Evolutionary conservation across 2,797 vertebrate species (phyloP).

Genomic region (Podargus strigoides): DNA sequence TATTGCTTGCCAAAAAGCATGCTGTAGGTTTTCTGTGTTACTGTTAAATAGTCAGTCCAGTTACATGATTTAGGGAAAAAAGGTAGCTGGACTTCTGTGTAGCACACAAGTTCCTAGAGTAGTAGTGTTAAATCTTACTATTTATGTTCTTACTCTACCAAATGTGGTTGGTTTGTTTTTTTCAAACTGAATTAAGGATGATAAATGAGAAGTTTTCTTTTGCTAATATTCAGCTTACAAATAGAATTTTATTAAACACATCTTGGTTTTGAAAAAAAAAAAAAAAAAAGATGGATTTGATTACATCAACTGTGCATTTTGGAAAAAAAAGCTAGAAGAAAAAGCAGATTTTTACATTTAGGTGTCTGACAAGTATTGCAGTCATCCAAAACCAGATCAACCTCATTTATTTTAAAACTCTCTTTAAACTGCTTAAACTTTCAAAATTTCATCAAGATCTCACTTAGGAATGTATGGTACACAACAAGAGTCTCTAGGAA

Average conservation of each 20-base stretch:
- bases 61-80: background rate
- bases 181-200: background rate
- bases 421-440: background rate
- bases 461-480: background rate
- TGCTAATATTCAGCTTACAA: background rate
- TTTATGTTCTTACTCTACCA: background rate
- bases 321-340: background rate
- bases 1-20: background rate
- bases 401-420: background rate
- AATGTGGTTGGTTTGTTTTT: background rate
- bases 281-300: background rate
- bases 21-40: background rate
- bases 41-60: background rate
- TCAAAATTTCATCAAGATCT: background rate
- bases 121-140: background rate
- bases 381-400: background rate
- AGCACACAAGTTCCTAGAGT: background rate
- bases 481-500: background rate
- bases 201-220: background rate
- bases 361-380: background rate
- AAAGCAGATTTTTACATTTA: background rate
- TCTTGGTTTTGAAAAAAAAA: background rate
- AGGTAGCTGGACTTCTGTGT: background rate
- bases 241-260: background rate
- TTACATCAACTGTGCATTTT: background rate